Evolutionary conservation across 1,140 invertebrate genomes (phyloP), one percentile per base, ranked within the genome.

Genomic region (Pseudachorutes palmiensis): DNA sequence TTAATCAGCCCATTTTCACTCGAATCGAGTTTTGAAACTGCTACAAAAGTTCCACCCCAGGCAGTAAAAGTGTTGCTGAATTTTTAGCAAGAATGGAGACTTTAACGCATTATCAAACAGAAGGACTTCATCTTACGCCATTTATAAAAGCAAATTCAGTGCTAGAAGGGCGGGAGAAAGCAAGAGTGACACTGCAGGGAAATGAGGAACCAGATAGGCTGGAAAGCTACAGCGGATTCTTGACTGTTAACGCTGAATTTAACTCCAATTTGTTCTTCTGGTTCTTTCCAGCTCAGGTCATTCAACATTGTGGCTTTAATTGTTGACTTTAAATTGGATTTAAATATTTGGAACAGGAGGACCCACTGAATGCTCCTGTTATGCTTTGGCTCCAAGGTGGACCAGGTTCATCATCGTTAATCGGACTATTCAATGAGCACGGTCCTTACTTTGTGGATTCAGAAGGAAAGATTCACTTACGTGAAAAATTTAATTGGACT

Each of bases 241-340:
- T 90, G 12, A 90, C 87, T 0, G 87, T 92, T 1, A 88, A 92
- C 74, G 83, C 86, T 70, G 75, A 82, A 49, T 88, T 82, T 75
- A 86, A 90, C 72, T 89, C 89, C 0, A 92, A 92, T 75, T 82
- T 92, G 70, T 93, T 90, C 79, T 92, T 92, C 77, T 93, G 91
- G 91, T 93, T 89, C 74, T 93, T 92, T 76, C 90, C 89, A 0
- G 85, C 89, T 0, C 76, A 82, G 74, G 81, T 80, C 29, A 5
- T 31, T 2, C n/a, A 24, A 65, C 2, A 49, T n/a, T 32, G 29
- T n/a, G 33, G n/a, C 28, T 22, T 31, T 28, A 41, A 41, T 57
- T 33, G 16, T 2, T 22, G 9, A 14, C 24, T 9, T 55, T 12
- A 55, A 5, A 14, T 5, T 12, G 9, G 51, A 2, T 61, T 51